These are phyloP conservation scores for Propithecus deckenii DNA, from an alignment of 2,797 vertebrate genomes.

Conservation along the genomic window DNA sequence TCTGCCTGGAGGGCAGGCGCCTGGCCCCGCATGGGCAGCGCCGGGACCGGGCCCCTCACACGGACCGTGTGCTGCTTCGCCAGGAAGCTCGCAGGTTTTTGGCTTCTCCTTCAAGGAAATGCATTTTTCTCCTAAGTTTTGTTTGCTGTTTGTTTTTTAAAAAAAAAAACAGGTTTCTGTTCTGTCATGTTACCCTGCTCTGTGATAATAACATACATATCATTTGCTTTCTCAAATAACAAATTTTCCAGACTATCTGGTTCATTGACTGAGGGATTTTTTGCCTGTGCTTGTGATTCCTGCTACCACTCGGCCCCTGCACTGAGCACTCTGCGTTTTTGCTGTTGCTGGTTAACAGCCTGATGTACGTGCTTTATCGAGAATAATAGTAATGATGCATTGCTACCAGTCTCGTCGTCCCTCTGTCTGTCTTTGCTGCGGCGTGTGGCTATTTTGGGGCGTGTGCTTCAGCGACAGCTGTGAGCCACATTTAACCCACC, in stretches of 20 bases:
- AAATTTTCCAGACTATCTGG: neutral
- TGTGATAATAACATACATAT: neutral
- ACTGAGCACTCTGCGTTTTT: rapidly evolving
- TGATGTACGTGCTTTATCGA: no score
- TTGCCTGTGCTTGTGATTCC: no score
- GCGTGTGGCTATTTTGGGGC: slow-evolving; percentile 39
- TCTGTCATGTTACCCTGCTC: neutral
- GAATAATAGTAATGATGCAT: rapidly evolving
- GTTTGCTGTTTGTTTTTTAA: neutral
- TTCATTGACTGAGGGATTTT: no score
- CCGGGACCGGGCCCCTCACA: no score
- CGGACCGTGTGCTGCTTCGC: no score
- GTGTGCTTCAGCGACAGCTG: slow-evolving; percentile 32
- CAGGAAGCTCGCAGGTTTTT: neutral
- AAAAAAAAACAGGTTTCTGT: neutral
- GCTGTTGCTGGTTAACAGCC: neutral
- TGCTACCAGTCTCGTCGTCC: neutral
- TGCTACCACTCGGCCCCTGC: neutral
- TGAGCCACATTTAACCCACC: slow-evolving; percentile 48
- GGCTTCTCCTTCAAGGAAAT: neutral
- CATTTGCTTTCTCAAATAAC: neutral
- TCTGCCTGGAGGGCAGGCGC: neutral
- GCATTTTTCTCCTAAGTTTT: neutral
- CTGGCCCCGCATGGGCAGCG: no score
- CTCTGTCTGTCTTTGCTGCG: neutral